phyloP scores from a whole-genome alignment of 2,797 vertebrate species.

The Dendrocincla tyrannina region DNA sequence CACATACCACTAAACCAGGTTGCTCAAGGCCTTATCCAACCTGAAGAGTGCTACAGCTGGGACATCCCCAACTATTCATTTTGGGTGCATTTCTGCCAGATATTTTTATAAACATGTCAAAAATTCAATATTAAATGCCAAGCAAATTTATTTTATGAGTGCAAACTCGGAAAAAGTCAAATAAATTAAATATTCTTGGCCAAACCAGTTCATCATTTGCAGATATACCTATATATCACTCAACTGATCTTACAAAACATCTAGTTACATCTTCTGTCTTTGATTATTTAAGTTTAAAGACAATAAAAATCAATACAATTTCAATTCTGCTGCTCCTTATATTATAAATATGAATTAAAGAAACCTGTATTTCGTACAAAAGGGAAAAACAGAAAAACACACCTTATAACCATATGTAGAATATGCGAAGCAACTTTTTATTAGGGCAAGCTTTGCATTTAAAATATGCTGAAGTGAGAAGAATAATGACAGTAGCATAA shows the following conservation, averaged over 20 bases:
- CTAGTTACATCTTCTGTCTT: not conserved
- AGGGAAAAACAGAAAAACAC: not conserved
- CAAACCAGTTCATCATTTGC: not conserved
- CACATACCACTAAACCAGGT: not conserved
- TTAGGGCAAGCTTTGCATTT: slow-evolving; percentile 10
- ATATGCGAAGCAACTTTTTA: not conserved
- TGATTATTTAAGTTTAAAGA: not conserved
- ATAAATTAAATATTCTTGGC: slow-evolving; percentile 21
- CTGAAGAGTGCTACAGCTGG: not conserved
- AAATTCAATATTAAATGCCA: slow-evolving; percentile 1
- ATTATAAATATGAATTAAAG: not conserved
- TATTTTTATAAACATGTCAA: slow-evolving; percentile 6
- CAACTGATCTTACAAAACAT: not conserved
- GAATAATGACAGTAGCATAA: not conserved
- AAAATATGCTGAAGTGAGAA: not conserved
- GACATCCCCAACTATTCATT: not conserved
- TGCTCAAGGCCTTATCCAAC: not conserved
- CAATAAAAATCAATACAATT: not conserved
- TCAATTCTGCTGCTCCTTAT: not conserved
- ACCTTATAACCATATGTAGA: not conserved
- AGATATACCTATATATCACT: not conserved
- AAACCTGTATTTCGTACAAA: not conserved
- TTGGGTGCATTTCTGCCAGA: slow-evolving; percentile 18
- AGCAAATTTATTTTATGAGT: slow-evolving; percentile 4
- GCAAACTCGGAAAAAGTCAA: slow-evolving; percentile 22